phyloP scores from a whole-genome alignment of 2,888 invertebrate species.

The Rutpela maculata region DNA sequence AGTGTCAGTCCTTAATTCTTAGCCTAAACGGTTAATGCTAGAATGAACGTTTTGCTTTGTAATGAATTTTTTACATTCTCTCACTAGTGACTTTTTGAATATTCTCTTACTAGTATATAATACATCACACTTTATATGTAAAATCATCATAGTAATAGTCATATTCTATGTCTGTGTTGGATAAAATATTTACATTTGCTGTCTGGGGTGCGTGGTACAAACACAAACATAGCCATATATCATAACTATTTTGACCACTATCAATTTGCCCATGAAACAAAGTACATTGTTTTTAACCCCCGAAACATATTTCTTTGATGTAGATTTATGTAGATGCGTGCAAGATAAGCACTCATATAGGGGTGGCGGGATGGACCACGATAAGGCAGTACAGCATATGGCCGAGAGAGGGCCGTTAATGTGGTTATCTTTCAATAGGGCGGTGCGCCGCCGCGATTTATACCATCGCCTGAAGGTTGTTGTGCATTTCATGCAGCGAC shows the following conservation, averaged over 20 bases:
- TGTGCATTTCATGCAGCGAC: slow-evolving; percentile 44
- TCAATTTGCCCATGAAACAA: slow-evolving; percentile 4
- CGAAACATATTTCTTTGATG: slow-evolving; percentile 10
- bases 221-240: not conserved
- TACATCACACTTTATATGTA: no score
- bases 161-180: no score
- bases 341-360: slow-evolving; percentile 46
- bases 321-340: slow-evolving; percentile 13
- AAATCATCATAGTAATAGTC: no score
- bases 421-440: slow-evolving; percentile 68
- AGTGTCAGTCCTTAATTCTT: no score
- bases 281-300: slow-evolving; percentile 13
- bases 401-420: slow-evolving; percentile 69
- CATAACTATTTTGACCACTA: slow-evolving; percentile 4
- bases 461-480: slow-evolving; percentile 47
- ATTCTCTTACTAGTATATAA: no score
- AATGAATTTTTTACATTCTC: no score
- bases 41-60: no score
- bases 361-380: slow-evolving; percentile 52
- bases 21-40: no score
- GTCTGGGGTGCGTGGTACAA: not conserved
- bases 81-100: no score
- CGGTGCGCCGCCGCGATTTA: slow-evolving; percentile 56
- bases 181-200: not conserved
- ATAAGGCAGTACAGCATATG: slow-evolving; percentile 68